phyloP scores from a whole-genome alignment of 2,797 vertebrate genomes.

The Poeciliopsis paucimaculata region DNA sequence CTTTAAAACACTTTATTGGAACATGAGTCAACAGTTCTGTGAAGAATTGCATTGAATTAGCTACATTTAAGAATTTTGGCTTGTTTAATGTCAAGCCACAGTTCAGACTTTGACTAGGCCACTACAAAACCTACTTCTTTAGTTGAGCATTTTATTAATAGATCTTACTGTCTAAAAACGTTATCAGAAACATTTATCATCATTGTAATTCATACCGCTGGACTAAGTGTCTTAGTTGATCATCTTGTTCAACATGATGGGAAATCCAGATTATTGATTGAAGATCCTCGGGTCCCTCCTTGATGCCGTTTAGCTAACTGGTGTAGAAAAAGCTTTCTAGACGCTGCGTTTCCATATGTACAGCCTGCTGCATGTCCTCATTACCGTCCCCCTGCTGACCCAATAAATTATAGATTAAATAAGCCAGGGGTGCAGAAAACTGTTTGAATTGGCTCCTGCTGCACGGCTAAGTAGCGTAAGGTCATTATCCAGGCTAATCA shows the following conservation, averaged over 20 bases:
- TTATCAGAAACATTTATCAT: not conserved
- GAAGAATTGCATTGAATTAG: not conserved
- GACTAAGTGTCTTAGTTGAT: not conserved
- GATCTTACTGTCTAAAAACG: not conserved
- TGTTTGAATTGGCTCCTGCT: not conserved
- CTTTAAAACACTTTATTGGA: no score
- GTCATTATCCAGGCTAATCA: not conserved
- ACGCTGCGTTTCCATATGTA: not conserved
- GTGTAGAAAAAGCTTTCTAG: not conserved
- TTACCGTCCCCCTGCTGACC: not conserved
- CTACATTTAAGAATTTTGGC: not conserved
- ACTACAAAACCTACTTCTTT: not conserved
- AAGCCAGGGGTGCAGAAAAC: not conserved
- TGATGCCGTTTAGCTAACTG: not conserved
- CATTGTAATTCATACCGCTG: no score
- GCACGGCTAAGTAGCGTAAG: not conserved
- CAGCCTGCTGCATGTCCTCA: not conserved
- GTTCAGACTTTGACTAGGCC: not conserved
- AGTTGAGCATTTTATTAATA: not conserved
- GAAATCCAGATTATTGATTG: not conserved
- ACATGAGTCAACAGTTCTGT: not conserved
- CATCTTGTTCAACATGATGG: not conserved
- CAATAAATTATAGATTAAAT: constrained; percentile 15
- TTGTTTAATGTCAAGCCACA: not conserved
- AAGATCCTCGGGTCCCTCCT: not conserved